Percentiles rank a stretch among this genome's conserved stretches.
phyloP scores from a whole-genome alignment of 92 coral and sea anemone species.

The Parazoanthus atlanticus region DNA sequence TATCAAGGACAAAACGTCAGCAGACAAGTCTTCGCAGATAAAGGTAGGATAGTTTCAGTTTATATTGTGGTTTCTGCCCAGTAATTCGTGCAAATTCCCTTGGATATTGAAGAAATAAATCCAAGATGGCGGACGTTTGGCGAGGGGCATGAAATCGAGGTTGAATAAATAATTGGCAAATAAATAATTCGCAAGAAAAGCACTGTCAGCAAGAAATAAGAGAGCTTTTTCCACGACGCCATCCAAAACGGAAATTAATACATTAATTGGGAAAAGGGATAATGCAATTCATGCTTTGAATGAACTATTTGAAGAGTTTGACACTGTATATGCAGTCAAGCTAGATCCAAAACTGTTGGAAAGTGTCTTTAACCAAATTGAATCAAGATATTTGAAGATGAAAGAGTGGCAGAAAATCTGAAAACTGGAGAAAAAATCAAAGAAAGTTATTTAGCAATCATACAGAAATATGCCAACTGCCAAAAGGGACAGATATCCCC shows the following conservation, averaged over 20 bases:
- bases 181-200: no score
- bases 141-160: constrained; percentile 11
- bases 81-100: not conserved
- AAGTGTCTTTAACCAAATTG: constrained; percentile 33
- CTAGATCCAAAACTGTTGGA: constrained; percentile 39
- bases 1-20: not conserved
- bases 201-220: no score
- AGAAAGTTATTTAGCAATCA: not conserved
- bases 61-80: constrained; percentile 9
- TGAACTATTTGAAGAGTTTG: constrained; percentile 61
- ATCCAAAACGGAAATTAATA: constrained; percentile 52
- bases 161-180: not conserved
- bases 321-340: constrained; percentile 25
- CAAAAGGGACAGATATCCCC: constrained; percentile 40
- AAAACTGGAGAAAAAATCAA: constrained; percentile 49
- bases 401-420: constrained; percentile 31
- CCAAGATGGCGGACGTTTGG: constrained; percentile 1
- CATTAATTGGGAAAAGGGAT: constrained; percentile 43
- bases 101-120: constrained; percentile 2
- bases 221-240: constrained; percentile 7
- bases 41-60: not conserved
- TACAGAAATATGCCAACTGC: constrained; percentile 32
- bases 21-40: constrained; percentile 3
- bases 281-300: not conserved
- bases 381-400: constrained; percentile 54